Evolutionary conservation across 2,797 vertebrate genomes (phyloP), one percentile per base, ranked within the genome.

Genomic region (Argya squamiceps): DNA sequence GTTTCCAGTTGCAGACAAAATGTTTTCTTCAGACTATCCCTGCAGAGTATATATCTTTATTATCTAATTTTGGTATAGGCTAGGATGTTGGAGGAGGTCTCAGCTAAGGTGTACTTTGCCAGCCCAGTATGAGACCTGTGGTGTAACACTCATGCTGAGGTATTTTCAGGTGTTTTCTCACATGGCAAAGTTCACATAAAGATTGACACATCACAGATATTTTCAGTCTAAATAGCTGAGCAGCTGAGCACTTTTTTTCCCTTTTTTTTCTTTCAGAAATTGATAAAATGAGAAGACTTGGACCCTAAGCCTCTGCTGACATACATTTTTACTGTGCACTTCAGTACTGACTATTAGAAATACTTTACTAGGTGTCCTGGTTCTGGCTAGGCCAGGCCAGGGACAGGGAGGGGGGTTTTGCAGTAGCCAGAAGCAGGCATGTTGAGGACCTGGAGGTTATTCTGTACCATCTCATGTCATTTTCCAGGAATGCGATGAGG

Each of bases 241-340:
- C 44, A 63, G 19, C 6, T 53, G 8, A 52, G 44, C 4, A 20
- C 2, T 7, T 24, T 21, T 5, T 1, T 5, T 1, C 15, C 20
- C 11, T 11, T 52, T 56, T 67, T 21, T 70, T 67, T 32, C 7
- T 50, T 67, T 56, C 36, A 78, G 10, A 84, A 80, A 43, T 17
- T 59, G 44, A 70, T 69, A 75, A 85, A 84, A 50, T 65, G 12
- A 63, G 34, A 80, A 71, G 34, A 34, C n/a, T 50, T 47, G 16
- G 7, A 41, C 4, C 80, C 8, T 55, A 58, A 23, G 15, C 20
- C 26, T 73, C 19, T 53, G 15, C 34, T 44, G 14, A 62, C 62
- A 32, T 24, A 37, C 15, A 34, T 60, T 41, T 49, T 89, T 80
- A 34, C 11, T 67, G 4, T 64, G 39, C 5, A 47, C 4, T 64